Evolutionary conservation across 2,888 invertebrate genomes (phyloP).

Genomic region (Xylophagus ater): DNA sequence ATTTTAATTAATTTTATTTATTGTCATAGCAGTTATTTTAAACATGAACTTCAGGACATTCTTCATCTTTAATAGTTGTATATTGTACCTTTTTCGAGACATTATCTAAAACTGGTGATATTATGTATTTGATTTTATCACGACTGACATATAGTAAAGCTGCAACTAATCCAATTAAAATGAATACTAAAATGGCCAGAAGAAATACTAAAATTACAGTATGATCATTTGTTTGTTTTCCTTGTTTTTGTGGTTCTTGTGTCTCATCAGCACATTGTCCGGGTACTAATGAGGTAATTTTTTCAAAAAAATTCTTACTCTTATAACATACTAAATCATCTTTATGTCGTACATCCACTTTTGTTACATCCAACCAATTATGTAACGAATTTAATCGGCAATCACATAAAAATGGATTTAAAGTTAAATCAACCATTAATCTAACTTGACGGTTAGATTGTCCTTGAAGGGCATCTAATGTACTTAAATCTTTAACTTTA

Average conservation of each 20-base stretch:
- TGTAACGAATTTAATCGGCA: conserved; percentile 50
- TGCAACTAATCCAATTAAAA: conserved; percentile 45
- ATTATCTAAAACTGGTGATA: conserved; percentile 51
- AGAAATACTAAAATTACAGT: conserved; percentile 40
- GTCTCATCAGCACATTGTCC: conserved; percentile 28
- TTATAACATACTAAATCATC: conserved; percentile 45
- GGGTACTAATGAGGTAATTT: conserved; percentile 30
- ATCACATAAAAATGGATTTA: conserved; percentile 61
- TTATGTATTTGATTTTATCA: conserved; percentile 45
- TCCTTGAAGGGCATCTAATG: conserved; percentile 46
- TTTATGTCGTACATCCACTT: conserved; percentile 47
- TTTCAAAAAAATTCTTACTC: conserved; percentile 24
- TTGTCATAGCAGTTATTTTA: too few species aligned
- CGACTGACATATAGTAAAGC: conserved; percentile 52
- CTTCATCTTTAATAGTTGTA: conserved; percentile 54
- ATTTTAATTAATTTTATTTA: too few species aligned
- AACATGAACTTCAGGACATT: conserved; percentile 41
- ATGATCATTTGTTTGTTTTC: conserved; percentile 27
- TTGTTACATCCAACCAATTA: conserved; percentile 51
- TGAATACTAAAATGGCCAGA: conserved; percentile 43
- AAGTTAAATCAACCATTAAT: conserved; percentile 50
- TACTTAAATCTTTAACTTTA: conserved; percentile 43
- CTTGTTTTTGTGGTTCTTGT: conserved; percentile 21
- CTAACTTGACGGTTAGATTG: conserved; percentile 28
- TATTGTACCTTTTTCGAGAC: conserved; percentile 61